These are phyloP conservation scores for Alca torda DNA, from an alignment of 2,797 vertebrate genomes.

Conservation along the genomic window DNA sequence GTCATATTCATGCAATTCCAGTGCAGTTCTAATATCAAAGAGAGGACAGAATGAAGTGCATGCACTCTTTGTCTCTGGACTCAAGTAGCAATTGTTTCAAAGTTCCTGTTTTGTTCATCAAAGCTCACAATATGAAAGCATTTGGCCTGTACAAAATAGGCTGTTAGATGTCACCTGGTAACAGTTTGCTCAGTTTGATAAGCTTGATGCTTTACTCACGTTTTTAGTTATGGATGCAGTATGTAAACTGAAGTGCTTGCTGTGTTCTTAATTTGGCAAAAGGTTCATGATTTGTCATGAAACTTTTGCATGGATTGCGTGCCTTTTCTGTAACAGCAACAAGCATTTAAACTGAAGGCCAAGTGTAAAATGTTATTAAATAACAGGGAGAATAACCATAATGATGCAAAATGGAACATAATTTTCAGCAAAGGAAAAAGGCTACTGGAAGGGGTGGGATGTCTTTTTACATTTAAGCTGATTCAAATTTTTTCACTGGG, in stretches of 20 bases:
- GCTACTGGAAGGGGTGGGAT: neutral
- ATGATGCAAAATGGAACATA: neutral
- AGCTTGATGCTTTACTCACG: neutral
- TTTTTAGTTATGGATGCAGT: neutral
- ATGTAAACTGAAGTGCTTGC: neutral
- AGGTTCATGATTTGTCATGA: neutral
- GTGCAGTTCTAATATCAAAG: neutral
- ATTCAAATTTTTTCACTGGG: neutral
- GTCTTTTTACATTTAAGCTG: neutral
- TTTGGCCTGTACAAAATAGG: neutral
- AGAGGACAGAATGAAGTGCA: neutral
- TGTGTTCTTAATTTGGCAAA: neutral
- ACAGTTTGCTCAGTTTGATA: neutral
- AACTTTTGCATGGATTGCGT: neutral
- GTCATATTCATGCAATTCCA: neutral
- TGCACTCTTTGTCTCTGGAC: neutral
- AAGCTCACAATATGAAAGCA: neutral
- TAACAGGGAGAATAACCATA: neutral
- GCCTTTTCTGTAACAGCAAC: neutral
- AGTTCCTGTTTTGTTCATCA: neutral
- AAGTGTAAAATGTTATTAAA: neutral
- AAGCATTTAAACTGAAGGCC: neutral
- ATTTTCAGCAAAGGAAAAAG: neutral
- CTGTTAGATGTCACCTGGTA: neutral
- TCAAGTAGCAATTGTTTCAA: neutral